Evolutionary conservation across 2,888 invertebrate species (phyloP).

Genomic region (Ectemnius continuus): DNA sequence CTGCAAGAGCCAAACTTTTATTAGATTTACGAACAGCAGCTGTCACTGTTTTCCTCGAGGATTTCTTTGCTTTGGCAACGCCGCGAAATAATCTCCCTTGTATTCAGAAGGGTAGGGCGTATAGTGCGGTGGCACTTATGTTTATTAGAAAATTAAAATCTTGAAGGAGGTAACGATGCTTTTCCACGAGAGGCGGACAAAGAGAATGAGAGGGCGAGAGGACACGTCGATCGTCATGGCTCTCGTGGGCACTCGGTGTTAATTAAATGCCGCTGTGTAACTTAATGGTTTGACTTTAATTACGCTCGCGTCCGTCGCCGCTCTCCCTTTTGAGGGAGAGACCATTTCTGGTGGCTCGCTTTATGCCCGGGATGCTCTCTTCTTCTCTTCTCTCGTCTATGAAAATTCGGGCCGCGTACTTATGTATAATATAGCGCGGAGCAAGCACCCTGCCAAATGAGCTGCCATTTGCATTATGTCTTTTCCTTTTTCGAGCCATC

Average conservation of each 20-base stretch:
- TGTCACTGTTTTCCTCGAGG: background rate
- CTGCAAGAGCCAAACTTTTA: background rate
- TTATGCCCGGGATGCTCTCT: constrained; percentile 11
- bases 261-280: constrained; percentile 36
- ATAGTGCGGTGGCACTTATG: constrained; percentile 6
- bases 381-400: constrained; percentile 2
- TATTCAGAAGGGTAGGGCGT: background rate
- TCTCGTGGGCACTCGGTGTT: constrained; percentile 27
- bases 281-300: constrained; percentile 46
- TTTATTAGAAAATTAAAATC: constrained; percentile 43
- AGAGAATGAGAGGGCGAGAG: background rate
- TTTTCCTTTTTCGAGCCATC: constrained; percentile 15
- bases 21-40: background rate
- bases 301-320: constrained; percentile 19
- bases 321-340: constrained; percentile 26
- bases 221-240: constrained; percentile 3
- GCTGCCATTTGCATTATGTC: constrained; percentile 42
- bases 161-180: background rate
- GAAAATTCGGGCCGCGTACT: constrained; percentile 2
- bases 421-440: background rate
- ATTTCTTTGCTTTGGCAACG: background rate
- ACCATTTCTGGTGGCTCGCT: constrained; percentile 21
- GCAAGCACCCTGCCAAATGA: constrained; percentile 22
- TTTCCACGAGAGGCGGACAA: no score
- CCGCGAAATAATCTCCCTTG: background rate